phyloP scores from a whole-genome alignment of 1,140 invertebrate species.

The Macrosteles quadrilineatus region DNA sequence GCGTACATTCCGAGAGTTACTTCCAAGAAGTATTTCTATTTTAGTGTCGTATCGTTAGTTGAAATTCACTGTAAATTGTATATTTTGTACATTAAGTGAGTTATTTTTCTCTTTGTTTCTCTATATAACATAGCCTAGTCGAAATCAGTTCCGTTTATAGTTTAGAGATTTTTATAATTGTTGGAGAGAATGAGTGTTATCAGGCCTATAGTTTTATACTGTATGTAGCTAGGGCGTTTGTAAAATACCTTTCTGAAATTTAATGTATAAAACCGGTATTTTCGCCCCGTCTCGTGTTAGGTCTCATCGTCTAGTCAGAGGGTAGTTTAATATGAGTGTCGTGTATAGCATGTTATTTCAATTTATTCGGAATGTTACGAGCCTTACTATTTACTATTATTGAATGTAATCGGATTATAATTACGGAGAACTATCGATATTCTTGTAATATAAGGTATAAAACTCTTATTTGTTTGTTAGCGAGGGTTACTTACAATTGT shows the following conservation, averaged over 20 bases:
- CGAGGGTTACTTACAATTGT: slow-evolving; percentile 19
- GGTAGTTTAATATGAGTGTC: slow-evolving; percentile 24
- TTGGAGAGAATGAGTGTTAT: not conserved
- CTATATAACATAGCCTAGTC: not conserved
- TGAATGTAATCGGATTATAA: slow-evolving; percentile 28
- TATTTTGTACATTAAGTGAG: slow-evolving; percentile 19
- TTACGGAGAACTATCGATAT: slow-evolving; percentile 25
- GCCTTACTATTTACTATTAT: slow-evolving; percentile 30
- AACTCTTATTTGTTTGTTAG: slow-evolving; percentile 15
- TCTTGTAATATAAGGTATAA: slow-evolving; percentile 28
- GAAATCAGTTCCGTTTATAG: slow-evolving; percentile 1
- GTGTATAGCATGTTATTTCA: slow-evolving; percentile 26
- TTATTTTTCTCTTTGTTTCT: not conserved
- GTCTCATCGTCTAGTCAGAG: slow-evolving; percentile 5
- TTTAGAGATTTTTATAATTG: slow-evolving; percentile 26
- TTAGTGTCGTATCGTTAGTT: slow-evolving; percentile 9
- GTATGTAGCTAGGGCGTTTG: slow-evolving; percentile 14
- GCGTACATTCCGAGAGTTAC: slow-evolving; percentile 3
- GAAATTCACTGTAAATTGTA: slow-evolving; percentile 21
- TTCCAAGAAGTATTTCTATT: slow-evolving; percentile 23
- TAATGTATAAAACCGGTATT: too few species aligned
- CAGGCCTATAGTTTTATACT: slow-evolving; percentile 26
- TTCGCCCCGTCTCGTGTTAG: not conserved
- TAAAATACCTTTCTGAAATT: not conserved
- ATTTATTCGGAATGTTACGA: slow-evolving; percentile 28